A percentile compares a stretch with the other conserved stretches of the same genome.
Conservation (phyloP, 2,888 invertebrate genomes). For the Notodonta ziczac region DNA sequence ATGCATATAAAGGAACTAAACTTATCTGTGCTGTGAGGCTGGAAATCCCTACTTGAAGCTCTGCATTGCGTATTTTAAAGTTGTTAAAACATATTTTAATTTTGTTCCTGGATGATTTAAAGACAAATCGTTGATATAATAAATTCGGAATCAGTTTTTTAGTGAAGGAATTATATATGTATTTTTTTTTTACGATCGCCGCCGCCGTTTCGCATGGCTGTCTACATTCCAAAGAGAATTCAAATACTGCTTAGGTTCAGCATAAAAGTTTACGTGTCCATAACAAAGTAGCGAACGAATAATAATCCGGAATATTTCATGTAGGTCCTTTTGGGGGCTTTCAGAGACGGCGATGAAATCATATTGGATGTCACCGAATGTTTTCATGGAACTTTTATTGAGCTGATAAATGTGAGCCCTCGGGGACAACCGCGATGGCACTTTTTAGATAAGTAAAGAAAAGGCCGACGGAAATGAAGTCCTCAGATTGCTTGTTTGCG, state of each 20-base stretch:
- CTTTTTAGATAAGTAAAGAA: constrained; percentile 68
- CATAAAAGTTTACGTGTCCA: constrained; percentile 65
- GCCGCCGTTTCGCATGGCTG: constrained; percentile 35
- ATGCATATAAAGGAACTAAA: not conserved
- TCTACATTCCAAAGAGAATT: constrained; percentile 40
- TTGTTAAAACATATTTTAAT: no score
- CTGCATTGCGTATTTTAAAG: no score
- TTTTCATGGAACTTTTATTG: constrained; percentile 78
- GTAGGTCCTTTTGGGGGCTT: constrained; percentile 56
- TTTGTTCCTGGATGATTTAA: not conserved
- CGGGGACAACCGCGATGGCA: constrained; percentile 64
- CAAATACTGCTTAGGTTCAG: constrained; percentile 49
- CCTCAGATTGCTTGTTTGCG: constrained; percentile 38
- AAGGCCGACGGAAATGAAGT: constrained; percentile 40
- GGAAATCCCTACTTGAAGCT: no score
- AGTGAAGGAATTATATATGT: constrained; percentile 29
- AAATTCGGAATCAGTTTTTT: constrained; percentile 40
- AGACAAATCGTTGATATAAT: constrained; percentile 28
- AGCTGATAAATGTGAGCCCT: constrained; percentile 74
- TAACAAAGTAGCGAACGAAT: constrained; percentile 60
- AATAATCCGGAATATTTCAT: constrained; percentile 66
- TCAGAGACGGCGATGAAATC: constrained; percentile 69
- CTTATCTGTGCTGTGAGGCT: no score
- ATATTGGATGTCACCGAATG: constrained; percentile 77
- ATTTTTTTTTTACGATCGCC: constrained; percentile 40